Percentiles rank a stretch among this genome's conserved stretches.
Evolutionary conservation across 2,113 vertebrate genomes (phyloP).

Genomic region (Cebus imitator): DNA sequence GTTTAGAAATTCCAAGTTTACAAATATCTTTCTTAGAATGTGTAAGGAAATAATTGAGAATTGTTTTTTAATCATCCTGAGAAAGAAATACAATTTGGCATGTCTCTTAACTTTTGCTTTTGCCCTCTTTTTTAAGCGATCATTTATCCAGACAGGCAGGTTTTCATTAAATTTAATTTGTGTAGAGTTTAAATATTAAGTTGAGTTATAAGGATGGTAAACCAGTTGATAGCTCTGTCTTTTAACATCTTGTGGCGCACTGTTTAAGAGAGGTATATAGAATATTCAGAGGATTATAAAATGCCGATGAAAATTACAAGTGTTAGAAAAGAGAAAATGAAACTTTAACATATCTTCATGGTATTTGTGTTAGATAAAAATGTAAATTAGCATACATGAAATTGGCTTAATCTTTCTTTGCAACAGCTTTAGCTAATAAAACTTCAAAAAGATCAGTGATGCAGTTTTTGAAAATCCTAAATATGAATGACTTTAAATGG

Average conservation of each 20-base stretch:
- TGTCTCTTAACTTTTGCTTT: conserved; percentile 57
- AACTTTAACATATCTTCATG: conserved; percentile 68
- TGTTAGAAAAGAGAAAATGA: conserved; percentile 73
- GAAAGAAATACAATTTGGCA: conserved; percentile 48
- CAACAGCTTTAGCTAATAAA: conserved; percentile 83
- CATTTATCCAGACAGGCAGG: conserved; percentile 63
- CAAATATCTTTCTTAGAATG: conserved; percentile 7
- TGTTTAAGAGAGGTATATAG: conserved; percentile 65
- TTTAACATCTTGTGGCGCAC: conserved; percentile 56
- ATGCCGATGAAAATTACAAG: conserved; percentile 68
- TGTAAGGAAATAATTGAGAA: conserved; percentile 41
- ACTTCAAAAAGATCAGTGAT: conserved; percentile 78
- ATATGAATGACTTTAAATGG: conserved; percentile 82
- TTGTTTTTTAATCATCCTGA: conserved; percentile 45
- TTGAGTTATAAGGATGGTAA: conserved; percentile 66
- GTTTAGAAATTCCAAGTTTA: conserved; percentile 13
- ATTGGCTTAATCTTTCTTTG: conserved; percentile 68
- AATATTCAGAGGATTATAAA: conserved; percentile 73
- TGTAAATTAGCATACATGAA: conserved; percentile 77
- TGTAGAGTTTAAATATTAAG: conserved; percentile 68
- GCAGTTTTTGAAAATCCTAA: conserved; percentile 81
- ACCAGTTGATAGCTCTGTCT: conserved; percentile 51
- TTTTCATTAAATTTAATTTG: conserved; percentile 76
- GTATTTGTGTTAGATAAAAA: conserved; percentile 76
- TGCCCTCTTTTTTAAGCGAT: conserved; percentile 47